Base-by-base conservation (phyloP, 2,797 vertebrate species). In the Columba guinea region DNA sequence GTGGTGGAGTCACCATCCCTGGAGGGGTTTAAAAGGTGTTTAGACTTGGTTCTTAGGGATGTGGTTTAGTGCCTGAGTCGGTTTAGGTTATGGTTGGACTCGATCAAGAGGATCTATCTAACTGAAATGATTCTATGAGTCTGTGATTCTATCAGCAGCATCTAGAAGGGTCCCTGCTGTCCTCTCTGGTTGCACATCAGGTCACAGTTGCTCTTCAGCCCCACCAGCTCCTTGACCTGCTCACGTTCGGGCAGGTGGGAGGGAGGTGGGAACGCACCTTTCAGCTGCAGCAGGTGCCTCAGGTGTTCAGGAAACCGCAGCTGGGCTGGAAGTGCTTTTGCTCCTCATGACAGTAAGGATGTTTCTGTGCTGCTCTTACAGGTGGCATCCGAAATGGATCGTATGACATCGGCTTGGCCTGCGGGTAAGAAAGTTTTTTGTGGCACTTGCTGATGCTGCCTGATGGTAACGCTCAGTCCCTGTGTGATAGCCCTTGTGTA, bases 331-430 rank as follows among this genome's bases (percentile, higher is more conserved):
- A 32, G 77, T 69, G 67, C 37, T 84, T 93, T 23, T 53, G 67
- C 64, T 81, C 10, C 51, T 49, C 18, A 26, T 6, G 41, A 62
- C 8, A 58, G 44, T 95, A 55, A 95, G 84, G 91, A 70, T 63
- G 44, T 87, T 93, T 62, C 11, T 96, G 74, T 63, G 12, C 88
- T 97, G 92, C 96, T 93, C 70, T 98, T 98, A 63, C 98, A 99
- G 99, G 99, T 98, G 98, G 99, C 94, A 99, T 99, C 98, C 98
- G 98, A 96, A 99, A 98, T 93, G 98, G 98, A 65, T 98, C 97
- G 1, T 99, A 98, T 87, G 98, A 99, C 96, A 97, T 99, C 91
- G 99, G 99, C 90, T 98, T 99, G 95, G 99, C 99, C 26, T 99
- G 99, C 93, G 99, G 99, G 99, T 99, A 96, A 97, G 99, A 84